Evolutionary conservation across 2,888 invertebrate species (phyloP).

Genomic region (Camponotus fellah): DNA sequence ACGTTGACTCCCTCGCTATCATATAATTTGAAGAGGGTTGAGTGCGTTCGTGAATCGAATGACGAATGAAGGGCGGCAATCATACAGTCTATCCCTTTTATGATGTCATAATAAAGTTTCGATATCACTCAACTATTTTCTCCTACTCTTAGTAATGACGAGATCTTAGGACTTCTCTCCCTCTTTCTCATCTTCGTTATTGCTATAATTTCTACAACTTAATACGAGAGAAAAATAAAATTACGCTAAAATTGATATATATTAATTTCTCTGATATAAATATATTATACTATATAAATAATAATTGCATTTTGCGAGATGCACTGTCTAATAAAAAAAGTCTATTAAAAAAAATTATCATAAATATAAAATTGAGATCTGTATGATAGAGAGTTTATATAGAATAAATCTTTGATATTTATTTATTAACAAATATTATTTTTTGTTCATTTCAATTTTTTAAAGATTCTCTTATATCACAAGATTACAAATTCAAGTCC

Average conservation of each 20-base stretch:
- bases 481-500: not conserved
- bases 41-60: constrained; percentile 60
- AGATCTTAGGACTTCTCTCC: constrained; percentile 16
- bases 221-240: not conserved
- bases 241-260: not conserved
- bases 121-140: constrained; percentile 45
- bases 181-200: not conserved
- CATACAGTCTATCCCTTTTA: constrained; percentile 68
- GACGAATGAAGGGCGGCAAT: constrained; percentile 58
- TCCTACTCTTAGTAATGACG: constrained; percentile 47
- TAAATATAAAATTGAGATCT: not conserved
- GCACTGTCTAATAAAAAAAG: not conserved
- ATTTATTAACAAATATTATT: not conserved
- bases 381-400: not conserved
- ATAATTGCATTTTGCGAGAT: not conserved
- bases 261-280: not conserved
- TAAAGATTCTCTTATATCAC: not conserved
- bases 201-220: not conserved
- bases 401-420: not conserved
- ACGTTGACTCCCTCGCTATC: constrained; percentile 53
- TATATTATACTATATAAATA: not conserved
- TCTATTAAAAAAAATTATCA: not conserved
- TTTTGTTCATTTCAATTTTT: not conserved
- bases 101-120: constrained; percentile 71
- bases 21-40: constrained; percentile 48